phyloP scores from a whole-genome alignment of 2,888 invertebrate species.

The Tridacna crocea region DNA sequence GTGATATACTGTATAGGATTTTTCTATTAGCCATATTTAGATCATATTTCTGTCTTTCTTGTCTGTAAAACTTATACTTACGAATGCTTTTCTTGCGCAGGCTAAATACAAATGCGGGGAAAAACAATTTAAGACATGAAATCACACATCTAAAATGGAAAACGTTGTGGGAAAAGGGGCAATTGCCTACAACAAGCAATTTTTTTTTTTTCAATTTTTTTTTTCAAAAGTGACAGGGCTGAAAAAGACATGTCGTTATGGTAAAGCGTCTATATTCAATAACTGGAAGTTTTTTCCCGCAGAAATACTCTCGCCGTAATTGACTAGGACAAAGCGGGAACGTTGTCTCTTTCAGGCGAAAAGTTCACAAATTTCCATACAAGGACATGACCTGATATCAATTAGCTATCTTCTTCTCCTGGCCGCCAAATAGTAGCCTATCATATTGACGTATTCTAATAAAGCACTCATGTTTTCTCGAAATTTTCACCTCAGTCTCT shows the following conservation, averaged over 20 bases:
- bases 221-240: too few relatives aligned
- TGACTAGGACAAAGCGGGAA: background rate
- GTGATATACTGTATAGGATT: background rate
- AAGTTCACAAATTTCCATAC: conserved; percentile 22
- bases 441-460: too few relatives aligned
- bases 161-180: too few relatives aligned
- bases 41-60: background rate
- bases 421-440: background rate
- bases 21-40: background rate
- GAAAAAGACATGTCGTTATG: too few relatives aligned
- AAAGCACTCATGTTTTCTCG: too few relatives aligned
- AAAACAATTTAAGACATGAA: too few relatives aligned
- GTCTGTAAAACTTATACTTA: background rate
- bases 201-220: too few relatives aligned
- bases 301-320: background rate
- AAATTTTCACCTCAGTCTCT: too few relatives aligned
- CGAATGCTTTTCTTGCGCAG: too few relatives aligned
- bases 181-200: too few relatives aligned
- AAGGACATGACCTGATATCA: background rate
- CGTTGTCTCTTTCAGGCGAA: conserved; percentile 2
- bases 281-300: background rate
- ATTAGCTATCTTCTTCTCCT: background rate
- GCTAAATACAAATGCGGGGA: too few relatives aligned
- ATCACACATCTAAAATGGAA: too few relatives aligned
- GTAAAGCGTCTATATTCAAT: background rate